Evolutionary conservation across 2,888 invertebrate genomes (phyloP).

Genomic region (Tenthredo scrophulariae): DNA sequence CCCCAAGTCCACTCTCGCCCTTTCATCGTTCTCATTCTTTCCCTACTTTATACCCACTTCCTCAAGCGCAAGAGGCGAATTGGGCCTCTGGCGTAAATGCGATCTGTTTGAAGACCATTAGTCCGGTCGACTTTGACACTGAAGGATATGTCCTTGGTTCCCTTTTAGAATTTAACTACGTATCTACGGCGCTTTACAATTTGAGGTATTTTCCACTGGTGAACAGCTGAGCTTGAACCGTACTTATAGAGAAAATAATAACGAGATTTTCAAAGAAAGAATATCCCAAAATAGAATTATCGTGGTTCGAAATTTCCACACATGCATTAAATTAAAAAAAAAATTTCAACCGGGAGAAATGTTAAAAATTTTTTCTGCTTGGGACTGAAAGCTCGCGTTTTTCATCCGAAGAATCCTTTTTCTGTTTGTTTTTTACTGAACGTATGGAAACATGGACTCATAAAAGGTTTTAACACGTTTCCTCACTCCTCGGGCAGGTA

Average conservation of each 20-base stretch:
- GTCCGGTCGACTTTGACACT: conserved; percentile 44
- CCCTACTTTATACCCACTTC: conserved; percentile 12
- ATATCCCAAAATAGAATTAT: not conserved
- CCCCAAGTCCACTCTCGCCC: conserved; percentile 11
- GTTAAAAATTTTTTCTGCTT: not conserved
- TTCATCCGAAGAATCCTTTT: not conserved
- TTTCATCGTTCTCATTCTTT: conserved; percentile 23
- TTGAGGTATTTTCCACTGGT: not conserved
- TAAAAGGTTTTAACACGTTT: conserved; percentile 34
- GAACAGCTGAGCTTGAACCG: too few species aligned
- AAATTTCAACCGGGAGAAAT: not conserved
- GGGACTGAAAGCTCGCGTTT: not conserved
- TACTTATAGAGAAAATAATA: not conserved
- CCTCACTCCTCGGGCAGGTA: not conserved
- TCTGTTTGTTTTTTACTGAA: not conserved
- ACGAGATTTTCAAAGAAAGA: not conserved
- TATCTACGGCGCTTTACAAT: not conserved
- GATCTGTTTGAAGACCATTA: conserved; percentile 53
- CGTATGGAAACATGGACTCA: conserved; percentile 1
- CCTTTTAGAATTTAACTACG: not conserved
- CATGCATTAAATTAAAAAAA: not conserved
- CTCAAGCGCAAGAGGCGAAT: not conserved
- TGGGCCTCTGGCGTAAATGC: conserved; percentile 36
- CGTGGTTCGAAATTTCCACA: not conserved
- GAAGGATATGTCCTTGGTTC: conserved; percentile 30